A percentile compares a stretch with the other conserved stretches of the same genome.
These are phyloP conservation scores for Hyperopisus bebe DNA, from an alignment of 2,113 vertebrate species.

Conservation along the genomic window DNA sequence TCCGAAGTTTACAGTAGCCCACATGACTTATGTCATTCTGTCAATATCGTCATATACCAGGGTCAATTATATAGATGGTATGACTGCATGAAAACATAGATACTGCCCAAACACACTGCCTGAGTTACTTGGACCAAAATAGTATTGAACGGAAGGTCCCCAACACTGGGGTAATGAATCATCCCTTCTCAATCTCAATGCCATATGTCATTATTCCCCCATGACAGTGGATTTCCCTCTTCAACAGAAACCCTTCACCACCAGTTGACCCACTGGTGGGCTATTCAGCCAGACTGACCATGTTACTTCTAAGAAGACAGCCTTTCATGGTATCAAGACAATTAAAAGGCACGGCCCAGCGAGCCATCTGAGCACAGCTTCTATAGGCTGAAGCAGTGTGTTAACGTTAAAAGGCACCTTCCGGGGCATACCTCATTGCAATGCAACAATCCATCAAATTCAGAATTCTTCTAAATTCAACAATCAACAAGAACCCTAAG, in stretches of 20 bases:
- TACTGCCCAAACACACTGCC: not conserved
- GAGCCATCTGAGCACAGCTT: not conserved
- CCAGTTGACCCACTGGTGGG: not conserved
- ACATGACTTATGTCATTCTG: not conserved
- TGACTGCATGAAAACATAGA: not conserved
- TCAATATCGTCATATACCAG: not conserved
- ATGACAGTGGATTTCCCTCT: not conserved
- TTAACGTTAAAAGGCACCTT: not conserved
- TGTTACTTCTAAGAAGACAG: not conserved
- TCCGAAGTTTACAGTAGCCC: not conserved
- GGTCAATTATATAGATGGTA: not conserved
- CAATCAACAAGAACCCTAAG: not conserved
- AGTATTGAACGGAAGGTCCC: not conserved
- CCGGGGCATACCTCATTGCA: not conserved
- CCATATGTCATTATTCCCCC: not conserved
- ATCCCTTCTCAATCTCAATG: not conserved
- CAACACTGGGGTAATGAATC: not conserved
- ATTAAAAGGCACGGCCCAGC: not conserved
- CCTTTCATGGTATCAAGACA: not conserved
- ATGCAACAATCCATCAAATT: not conserved
- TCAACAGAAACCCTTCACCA: not conserved
- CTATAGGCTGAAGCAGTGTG: not conserved
- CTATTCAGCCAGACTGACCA: not conserved
- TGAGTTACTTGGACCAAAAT: not conserved
- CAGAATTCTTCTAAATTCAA: not conserved